Evolutionary conservation across 2,888 invertebrate species (phyloP), one percentile per base, ranked within the genome.

Genomic region (Macrophya alboannulata): DNA sequence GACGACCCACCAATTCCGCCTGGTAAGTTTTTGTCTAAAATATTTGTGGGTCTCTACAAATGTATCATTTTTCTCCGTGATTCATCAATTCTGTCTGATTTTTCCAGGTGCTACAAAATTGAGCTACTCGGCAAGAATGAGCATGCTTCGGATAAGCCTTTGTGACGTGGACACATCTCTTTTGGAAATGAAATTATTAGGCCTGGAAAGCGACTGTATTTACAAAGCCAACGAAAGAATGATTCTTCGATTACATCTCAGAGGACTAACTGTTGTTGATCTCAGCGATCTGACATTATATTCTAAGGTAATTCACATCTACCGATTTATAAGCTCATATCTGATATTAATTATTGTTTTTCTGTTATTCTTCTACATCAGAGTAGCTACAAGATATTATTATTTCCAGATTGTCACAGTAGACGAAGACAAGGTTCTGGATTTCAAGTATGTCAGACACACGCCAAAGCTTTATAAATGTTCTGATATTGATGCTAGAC

Each of bases 361-460:
- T 62, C 10, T 62, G 25, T 62, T 62, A 17, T 55, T 55, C n/a
- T 1, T n/a, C n/a, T n/a, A 55, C n/a, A n/a, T n/a, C n/a, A 1
- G 55, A n/a, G n/a, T 17, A 71, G 71, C 40, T 8, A 71, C 12
- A 15, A 51, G 45, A 68, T 48, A 81, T 84, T 31, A 15, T 12
- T 17, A 31, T 86, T 91, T 92, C 5, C 91, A 97, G 97, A 94
- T 97, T 85, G 92, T 97, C 40, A 96, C 96, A 92, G 96, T 97
- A 0, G 97, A 97, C 88, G 97, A 97, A 90, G 97, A 97, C 91
- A 97, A 96, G 91, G 96, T 97, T 0, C 94, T 97, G 87, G 97
- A 97, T 90, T 93, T 97, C 77, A 97, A 97, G 92, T 97, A 97
- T 91, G 96, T 97, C 0, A 95, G 96, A 10, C 96, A 97, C 25